Percentiles rank a stretch among this genome's conserved stretches.
Conservation (phyloP, 2,797 vertebrate genomes). For the Lepidocolaptes lacrymiger region DNA sequence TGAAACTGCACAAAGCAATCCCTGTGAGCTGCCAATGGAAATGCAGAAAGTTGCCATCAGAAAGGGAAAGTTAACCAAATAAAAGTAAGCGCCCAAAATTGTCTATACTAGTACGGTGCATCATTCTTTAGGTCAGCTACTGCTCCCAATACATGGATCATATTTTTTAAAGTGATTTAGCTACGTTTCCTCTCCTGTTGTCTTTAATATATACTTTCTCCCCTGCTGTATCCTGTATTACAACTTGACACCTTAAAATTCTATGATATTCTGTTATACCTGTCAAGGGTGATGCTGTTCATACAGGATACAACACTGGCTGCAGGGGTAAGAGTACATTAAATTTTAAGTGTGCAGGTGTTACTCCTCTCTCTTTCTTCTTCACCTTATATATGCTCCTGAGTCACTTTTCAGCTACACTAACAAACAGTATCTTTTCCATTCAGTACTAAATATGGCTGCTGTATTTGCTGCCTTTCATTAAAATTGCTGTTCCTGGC, state of each 20-base stretch:
- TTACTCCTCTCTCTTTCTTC: not conserved
- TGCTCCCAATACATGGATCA: not conserved
- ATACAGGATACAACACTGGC: not conserved
- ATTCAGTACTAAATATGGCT: not conserved
- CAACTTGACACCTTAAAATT: not conserved
- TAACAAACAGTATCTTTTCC: not conserved
- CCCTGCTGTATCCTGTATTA: not conserved
- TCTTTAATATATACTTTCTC: not conserved
- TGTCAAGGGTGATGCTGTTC: not conserved
- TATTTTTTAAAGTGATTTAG: not conserved
- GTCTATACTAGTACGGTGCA: not conserved
- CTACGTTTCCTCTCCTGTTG: not conserved
- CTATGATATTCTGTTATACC: not conserved
- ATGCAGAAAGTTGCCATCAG: not conserved
- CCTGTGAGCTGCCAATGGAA: not conserved
- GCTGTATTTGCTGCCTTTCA: not conserved
- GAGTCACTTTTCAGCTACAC: not conserved
- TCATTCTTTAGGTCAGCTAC: not conserved
- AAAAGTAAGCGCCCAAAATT: not conserved
- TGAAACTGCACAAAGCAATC: not conserved
- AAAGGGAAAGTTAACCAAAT: not conserved
- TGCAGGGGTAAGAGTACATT: not conserved
- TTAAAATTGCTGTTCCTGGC: not conserved
- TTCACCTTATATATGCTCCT: not conserved
- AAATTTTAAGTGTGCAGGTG: not conserved